These are phyloP conservation scores for Cabera pusaria DNA, from an alignment of 2,888 invertebrate species.

Conservation along the genomic window DNA sequence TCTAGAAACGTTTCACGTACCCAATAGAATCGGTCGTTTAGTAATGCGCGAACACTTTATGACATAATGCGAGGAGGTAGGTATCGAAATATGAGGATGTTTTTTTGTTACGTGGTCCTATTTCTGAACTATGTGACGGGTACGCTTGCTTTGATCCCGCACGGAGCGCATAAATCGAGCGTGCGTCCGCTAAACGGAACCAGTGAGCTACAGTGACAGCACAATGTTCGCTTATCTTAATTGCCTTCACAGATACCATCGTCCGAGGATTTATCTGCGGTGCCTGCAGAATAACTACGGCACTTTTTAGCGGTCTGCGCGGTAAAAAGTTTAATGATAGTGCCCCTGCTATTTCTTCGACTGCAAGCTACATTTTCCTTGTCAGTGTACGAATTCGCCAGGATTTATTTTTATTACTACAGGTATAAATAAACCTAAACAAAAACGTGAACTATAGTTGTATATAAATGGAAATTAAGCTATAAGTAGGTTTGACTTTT, in stretches of 20 bases:
- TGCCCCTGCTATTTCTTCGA: conserved; percentile 40
- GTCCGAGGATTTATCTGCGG: conserved; percentile 66
- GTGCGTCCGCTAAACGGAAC: conserved; percentile 59
- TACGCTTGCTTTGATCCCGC: conserved; percentile 34
- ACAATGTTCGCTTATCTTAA: conserved; percentile 76
- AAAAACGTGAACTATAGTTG: too few relatives aligned
- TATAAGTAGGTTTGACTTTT: too few relatives aligned
- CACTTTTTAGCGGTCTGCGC: conserved; percentile 53
- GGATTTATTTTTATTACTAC: too few relatives aligned
- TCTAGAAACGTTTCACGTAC: too few relatives aligned
- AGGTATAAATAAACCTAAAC: too few relatives aligned
- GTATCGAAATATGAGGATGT: too few relatives aligned
- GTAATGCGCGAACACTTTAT: too few relatives aligned
- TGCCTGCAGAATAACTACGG: conserved; percentile 50
- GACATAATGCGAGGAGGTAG: too few relatives aligned
- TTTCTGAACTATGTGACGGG: conserved; percentile 9
- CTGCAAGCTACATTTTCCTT: conserved; percentile 13
- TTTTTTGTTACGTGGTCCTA: background rate
- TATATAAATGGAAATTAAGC: too few relatives aligned
- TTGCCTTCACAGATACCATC: conserved; percentile 73
- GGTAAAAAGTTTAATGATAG: conserved; percentile 65
- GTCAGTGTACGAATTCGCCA: background rate
- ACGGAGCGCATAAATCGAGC: conserved; percentile 58
- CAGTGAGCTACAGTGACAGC: conserved; percentile 66
- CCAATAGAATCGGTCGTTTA: too few relatives aligned